Conservation (phyloP, 2,797 vertebrate genomes). For the Melopsittacus undulatus region DNA sequence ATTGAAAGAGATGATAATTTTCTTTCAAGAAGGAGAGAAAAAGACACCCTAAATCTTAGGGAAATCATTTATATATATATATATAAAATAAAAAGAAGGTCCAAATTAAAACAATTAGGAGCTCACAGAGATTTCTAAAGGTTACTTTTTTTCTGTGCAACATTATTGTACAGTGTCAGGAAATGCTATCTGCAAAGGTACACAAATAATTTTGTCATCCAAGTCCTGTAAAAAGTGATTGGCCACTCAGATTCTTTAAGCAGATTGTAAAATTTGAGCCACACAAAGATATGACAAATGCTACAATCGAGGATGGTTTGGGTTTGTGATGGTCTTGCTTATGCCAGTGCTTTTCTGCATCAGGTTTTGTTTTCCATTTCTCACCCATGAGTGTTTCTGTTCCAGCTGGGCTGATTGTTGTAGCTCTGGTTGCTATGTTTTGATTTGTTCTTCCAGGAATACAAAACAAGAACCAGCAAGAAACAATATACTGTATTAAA, state of each 20-base stretch:
- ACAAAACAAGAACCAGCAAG: not conserved
- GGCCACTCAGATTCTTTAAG: not conserved
- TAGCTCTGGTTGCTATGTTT: not conserved
- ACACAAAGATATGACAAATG: not conserved
- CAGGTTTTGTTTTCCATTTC: not conserved
- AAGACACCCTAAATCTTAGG: not conserved
- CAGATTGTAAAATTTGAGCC: not conserved
- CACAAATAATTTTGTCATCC: not conserved
- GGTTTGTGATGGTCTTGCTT: not conserved
- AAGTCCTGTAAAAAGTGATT: not conserved
- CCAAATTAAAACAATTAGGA: not conserved
- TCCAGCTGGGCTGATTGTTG: not conserved
- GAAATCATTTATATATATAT: not conserved
- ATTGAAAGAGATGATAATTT: not conserved
- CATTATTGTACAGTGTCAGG: not conserved
- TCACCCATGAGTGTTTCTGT: rapidly evolving
- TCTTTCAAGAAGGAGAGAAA: not conserved
- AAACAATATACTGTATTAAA: not conserved
- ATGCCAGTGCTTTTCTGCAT: not conserved
- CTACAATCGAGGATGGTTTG: rapidly evolving
- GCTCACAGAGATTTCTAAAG: not conserved
- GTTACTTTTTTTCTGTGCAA: not conserved
- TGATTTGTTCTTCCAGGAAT: not conserved
- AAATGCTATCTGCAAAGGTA: not conserved
- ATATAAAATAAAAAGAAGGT: not conserved